Evolutionary conservation across 1,140 invertebrate species (phyloP).

Genomic region (Ceratoteleas bidentatus): DNA sequence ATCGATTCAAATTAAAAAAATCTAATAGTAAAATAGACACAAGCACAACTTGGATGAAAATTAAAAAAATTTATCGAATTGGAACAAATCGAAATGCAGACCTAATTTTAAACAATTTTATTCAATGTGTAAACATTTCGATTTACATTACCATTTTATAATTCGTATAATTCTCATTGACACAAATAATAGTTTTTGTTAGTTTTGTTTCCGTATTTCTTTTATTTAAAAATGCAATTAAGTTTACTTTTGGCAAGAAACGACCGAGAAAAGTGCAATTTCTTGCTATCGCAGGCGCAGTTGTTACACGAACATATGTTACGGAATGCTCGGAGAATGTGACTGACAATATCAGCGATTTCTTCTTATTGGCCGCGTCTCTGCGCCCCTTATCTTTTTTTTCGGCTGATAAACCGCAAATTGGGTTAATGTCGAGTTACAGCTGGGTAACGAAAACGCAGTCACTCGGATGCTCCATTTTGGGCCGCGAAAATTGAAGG

Average conservation of each 20-base stretch:
- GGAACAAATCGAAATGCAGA: too few relatives aligned
- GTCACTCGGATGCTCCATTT: conserved; percentile 12
- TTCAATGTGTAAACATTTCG: too few relatives aligned
- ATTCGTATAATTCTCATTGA: too few relatives aligned
- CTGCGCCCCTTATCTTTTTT: conserved; percentile 33
- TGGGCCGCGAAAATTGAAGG: conserved; percentile 1
- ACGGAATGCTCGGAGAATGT: conserved; percentile 12
- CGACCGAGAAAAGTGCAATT: conserved; percentile 38
- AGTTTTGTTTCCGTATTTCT: too few relatives aligned
- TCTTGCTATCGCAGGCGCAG: conserved; percentile 28
- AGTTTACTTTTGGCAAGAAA: neutral
- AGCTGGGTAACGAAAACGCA: conserved; percentile 14
- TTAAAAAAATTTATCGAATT: too few relatives aligned
- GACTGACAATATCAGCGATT: conserved; percentile 8
- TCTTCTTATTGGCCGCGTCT: conserved; percentile 19
- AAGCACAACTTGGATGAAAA: too few relatives aligned
- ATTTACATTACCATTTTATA: too few relatives aligned
- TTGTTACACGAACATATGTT: conserved; percentile 33
- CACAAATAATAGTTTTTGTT: too few relatives aligned
- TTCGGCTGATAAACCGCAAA: conserved; percentile 25
- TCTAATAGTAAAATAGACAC: too few relatives aligned
- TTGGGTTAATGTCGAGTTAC: conserved; percentile 38
- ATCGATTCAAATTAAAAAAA: too few relatives aligned
- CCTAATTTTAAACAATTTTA: too few relatives aligned
- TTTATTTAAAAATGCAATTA: too few relatives aligned